These are phyloP conservation scores for Sarcophaga variegata DNA, from an alignment of 2,888 invertebrate genomes.

Conservation along the genomic window DNA sequence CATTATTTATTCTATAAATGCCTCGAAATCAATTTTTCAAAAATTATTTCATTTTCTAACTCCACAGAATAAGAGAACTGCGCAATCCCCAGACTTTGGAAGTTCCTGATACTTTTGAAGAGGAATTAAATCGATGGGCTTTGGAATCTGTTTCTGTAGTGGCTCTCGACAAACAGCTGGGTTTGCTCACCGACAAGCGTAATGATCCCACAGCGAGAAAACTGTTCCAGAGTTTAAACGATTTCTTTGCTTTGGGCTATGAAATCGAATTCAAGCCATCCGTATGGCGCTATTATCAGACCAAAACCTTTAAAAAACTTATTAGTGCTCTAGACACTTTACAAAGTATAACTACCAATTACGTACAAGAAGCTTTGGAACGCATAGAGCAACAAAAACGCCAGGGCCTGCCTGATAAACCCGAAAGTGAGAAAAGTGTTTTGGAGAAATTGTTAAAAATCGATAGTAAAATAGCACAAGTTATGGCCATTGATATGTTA, in stretches of 20 bases:
- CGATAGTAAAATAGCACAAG: slow-evolving; percentile 85
- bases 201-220: slow-evolving; percentile 67
- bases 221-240: slow-evolving; percentile 69
- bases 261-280: slow-evolving; percentile 74
- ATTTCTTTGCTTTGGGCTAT: slow-evolving; percentile 56
- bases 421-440: slow-evolving; percentile 78
- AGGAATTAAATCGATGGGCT: slow-evolving; percentile 84
- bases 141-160: slow-evolving; percentile 83
- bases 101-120: slow-evolving; percentile 82
- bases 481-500: slow-evolving; percentile 88
- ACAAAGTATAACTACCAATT: slow-evolving; percentile 67
- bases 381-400: slow-evolving; percentile 70
- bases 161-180: slow-evolving; percentile 80
- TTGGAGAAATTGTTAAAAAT: slow-evolving; percentile 85
- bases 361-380: slow-evolving; percentile 78
- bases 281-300: slow-evolving; percentile 72
- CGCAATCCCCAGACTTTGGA: slow-evolving; percentile 77
- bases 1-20: no score
- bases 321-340: slow-evolving; percentile 73
- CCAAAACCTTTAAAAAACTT: slow-evolving; percentile 72
- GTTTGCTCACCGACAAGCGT: slow-evolving; percentile 71
- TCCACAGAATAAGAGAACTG: slow-evolving; percentile 77
- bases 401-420: slow-evolving; percentile 68
- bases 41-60: neutral
- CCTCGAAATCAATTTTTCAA: neutral